phyloP scores from a whole-genome alignment of 2,888 invertebrate species.

The Sceliomorpha sp. region DNA sequence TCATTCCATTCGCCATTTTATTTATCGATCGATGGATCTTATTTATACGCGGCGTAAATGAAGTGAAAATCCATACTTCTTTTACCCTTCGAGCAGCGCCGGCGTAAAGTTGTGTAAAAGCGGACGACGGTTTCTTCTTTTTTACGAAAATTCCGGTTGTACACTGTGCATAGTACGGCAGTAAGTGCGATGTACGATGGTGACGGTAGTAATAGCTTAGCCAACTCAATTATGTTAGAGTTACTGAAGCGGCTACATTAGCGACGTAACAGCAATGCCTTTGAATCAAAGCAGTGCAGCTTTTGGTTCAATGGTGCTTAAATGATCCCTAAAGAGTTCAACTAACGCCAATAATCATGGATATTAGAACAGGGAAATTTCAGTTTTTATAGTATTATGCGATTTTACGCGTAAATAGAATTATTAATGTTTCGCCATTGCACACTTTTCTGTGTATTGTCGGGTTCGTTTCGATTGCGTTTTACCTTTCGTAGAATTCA shows the following conservation, averaged over 20 bases:
- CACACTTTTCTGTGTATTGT: no score
- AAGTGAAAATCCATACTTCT: constrained; percentile 32
- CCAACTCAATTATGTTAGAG: constrained; percentile 58
- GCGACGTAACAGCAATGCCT: constrained; percentile 56
- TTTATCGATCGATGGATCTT: constrained; percentile 43
- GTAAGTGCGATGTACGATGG: constrained; percentile 53
- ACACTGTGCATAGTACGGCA: constrained; percentile 36
- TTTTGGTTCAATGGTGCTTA: constrained; percentile 56
- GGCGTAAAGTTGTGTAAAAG: constrained; percentile 19
- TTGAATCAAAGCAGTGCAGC: constrained; percentile 55
- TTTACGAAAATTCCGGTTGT: constrained; percentile 29
- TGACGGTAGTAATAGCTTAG: constrained; percentile 57
- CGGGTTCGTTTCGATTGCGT: no score
- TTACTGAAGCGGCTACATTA: constrained; percentile 59
- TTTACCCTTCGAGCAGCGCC: constrained; percentile 18
- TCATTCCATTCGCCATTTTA: constrained; percentile 40
- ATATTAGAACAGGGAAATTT: constrained; percentile 44
- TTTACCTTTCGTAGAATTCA: no score
- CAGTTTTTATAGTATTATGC: constrained; percentile 26
- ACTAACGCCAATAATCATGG: constrained; percentile 51
- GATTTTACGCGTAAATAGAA: neutral
- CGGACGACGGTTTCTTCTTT: constrained; percentile 21
- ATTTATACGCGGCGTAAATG: constrained; percentile 43
- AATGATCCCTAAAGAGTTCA: constrained; percentile 54
- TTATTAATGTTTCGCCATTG: no score